Percentiles rank a stretch among this genome's conserved stretches.
Conservation (phyloP, 2,888 invertebrate genomes). For the Plagiodera versicolora region DNA sequence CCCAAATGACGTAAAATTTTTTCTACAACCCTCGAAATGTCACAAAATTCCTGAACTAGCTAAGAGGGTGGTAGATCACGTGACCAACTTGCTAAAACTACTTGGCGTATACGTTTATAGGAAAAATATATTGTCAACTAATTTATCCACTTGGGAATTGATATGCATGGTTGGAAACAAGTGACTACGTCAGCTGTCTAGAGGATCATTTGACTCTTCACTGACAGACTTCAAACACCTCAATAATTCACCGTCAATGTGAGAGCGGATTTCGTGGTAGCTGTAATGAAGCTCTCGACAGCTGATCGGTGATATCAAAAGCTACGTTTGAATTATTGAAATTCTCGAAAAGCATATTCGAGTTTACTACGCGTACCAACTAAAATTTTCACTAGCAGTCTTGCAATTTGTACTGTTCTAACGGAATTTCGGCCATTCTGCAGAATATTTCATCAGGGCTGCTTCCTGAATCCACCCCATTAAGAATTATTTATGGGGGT, state of each 20-base stretch:
- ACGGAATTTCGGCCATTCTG: constrained; percentile 40
- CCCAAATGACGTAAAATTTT: constrained; percentile 9
- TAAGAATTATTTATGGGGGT: constrained; percentile 39
- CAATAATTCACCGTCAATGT: too few species aligned
- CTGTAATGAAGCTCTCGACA: background rate
- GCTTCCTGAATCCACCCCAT: constrained; percentile 40
- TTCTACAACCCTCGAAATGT: background rate
- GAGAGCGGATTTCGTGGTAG: too few species aligned
- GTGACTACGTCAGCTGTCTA: too few species aligned
- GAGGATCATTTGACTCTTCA: too few species aligned
- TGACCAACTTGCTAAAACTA: constrained; percentile 2
- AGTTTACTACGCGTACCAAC: constrained; percentile 23
- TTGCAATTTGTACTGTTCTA: constrained; percentile 46
- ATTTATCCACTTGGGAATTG: constrained; percentile 13
- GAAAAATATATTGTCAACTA: constrained; percentile 19
- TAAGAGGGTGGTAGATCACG: constrained; percentile 10
- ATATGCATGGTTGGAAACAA: background rate
- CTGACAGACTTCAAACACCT: too few species aligned
- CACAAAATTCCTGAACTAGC: background rate
- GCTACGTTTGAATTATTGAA: constrained; percentile 10
- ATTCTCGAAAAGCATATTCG: constrained; percentile 13
- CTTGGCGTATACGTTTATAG: constrained; percentile 26
- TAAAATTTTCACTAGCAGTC: constrained; percentile 41
- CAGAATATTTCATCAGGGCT: constrained; percentile 43
- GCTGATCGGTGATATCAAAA: background rate